Evolutionary conservation across 2,888 invertebrate genomes (phyloP).

Genomic region (Pterostichus madidus): DNA sequence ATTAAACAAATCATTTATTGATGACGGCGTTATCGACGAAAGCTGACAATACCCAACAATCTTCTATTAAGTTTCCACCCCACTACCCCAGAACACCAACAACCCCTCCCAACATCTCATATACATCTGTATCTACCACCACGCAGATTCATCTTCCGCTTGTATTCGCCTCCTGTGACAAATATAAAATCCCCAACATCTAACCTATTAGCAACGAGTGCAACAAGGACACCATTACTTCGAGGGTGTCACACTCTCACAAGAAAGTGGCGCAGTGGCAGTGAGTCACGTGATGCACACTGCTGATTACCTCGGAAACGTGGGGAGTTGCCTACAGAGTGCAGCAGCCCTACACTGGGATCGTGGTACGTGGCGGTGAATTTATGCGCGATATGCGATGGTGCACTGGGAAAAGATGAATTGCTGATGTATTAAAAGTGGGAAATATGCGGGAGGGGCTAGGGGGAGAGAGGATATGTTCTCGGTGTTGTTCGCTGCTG

Average conservation of each 20-base stretch:
- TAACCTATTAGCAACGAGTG: conserved; percentile 31
- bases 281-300: conserved; percentile 60
- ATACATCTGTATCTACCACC: background rate
- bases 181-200: conserved; percentile 49
- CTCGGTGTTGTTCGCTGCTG: no score
- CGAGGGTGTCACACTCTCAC: no score
- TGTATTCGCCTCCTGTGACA: conserved; percentile 55
- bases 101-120: background rate
- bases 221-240: background rate
- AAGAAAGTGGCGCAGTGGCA: conserved; percentile 25
- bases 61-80: background rate
- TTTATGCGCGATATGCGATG: conserved; percentile 26
- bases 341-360: background rate
- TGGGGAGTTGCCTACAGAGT: conserved; percentile 39
- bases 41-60: no score
- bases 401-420: conserved; percentile 45
- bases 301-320: conserved; percentile 61
- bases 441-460: conserved; percentile 24
- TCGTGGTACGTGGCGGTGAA: background rate
- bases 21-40: no score
- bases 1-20: no score
- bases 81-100: no score
- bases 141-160: conserved; percentile 20
- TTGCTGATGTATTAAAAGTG: conserved; percentile 50
- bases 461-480: background rate